These are phyloP conservation scores for Epinephelus coioides DNA, from an alignment of 2,797 vertebrate genomes.

Conservation along the genomic window DNA sequence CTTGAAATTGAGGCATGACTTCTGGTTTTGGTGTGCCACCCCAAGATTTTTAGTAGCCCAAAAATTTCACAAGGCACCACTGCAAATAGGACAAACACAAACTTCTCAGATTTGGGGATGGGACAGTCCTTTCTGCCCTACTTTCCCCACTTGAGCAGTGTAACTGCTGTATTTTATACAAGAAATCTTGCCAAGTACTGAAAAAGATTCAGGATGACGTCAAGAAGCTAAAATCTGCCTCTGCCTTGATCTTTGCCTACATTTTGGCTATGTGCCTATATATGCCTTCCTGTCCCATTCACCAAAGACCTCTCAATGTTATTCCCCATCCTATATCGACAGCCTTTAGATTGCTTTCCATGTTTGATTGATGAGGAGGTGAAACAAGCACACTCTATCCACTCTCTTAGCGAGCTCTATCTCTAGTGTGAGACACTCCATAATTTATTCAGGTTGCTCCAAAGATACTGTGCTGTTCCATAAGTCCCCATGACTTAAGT, in stretches of 20 bases:
- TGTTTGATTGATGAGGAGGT: slow-evolving; percentile 82
- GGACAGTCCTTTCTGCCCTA: slow-evolving; percentile 17
- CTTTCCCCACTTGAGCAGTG: slow-evolving; percentile 34
- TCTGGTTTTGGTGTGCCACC: no score
- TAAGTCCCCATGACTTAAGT: slow-evolving; percentile 61
- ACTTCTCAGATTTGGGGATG: neutral
- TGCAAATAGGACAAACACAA: slow-evolving; percentile 12
- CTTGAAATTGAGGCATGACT: no score
- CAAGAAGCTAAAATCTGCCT: slow-evolving; percentile 30
- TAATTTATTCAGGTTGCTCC: slow-evolving; percentile 74
- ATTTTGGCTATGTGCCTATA: slow-evolving; percentile 46
- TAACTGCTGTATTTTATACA: slow-evolving; percentile 22
- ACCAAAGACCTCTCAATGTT: slow-evolving; percentile 72
- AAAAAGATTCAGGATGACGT: slow-evolving; percentile 46
- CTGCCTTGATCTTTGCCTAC: slow-evolving; percentile 42
- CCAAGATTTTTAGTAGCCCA: no score
- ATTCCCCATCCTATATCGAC: slow-evolving; percentile 75
- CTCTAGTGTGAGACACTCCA: slow-evolving; percentile 53
- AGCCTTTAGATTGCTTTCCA: slow-evolving; percentile 81
- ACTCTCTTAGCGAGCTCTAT: slow-evolving; percentile 57
- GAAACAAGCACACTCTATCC: slow-evolving; percentile 64
- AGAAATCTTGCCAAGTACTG: slow-evolving; percentile 35
- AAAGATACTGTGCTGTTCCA: slow-evolving; percentile 57
- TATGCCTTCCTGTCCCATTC: slow-evolving; percentile 46
- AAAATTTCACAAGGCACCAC: no score